Evolutionary conservation across 1,140 invertebrate species (phyloP), one percentile per base, ranked within the genome.

Genomic region (Habropoda laboriosa): DNA sequence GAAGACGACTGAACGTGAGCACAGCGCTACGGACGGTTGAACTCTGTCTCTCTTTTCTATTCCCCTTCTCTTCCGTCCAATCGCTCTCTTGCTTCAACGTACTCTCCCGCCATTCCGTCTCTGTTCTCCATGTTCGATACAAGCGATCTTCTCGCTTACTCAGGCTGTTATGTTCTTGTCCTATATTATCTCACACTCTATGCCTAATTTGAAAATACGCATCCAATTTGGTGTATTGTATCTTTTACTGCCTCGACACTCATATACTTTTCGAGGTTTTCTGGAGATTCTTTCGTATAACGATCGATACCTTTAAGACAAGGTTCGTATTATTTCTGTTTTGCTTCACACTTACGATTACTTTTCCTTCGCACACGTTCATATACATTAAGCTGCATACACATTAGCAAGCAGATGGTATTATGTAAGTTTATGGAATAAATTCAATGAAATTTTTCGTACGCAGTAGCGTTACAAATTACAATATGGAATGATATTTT

Each of bases 11-110:
- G 24, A 71, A 42, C 24, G 67, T 35, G 32, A 47, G 32, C 74
- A 49, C 66, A 12, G 35, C 27, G 35, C 18, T 30, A 35, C 32
- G 18, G 55, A 58, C 79, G 67, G 42, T 53, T 58, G 24, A 47
- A 58, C 40, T 73, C 47, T 61, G 40, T 71, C 64, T 70, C 32
- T 58, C 24, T 70, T 60, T 61, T 42, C 55, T 73, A 35, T 18
- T 4, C 30, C 57, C 57, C 71, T 57, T 49, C 71, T 61, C 49
- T 58, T 32, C 7, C 21, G 18, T 16, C 21, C 13, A n/a, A 24
- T 51, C 27, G 2, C 21, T 55, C 18, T 10, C 18, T 42, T 4
- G 10, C 5, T 35, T 42, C 16, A 3, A 24, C 42, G 51, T 30
- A 38, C 1, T 42, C 40, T 18, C 57, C 4, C 13, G 3, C 2